phyloP scores from a whole-genome alignment of 2,888 invertebrate genomes.

The Pycnomerus fuliginosus region DNA sequence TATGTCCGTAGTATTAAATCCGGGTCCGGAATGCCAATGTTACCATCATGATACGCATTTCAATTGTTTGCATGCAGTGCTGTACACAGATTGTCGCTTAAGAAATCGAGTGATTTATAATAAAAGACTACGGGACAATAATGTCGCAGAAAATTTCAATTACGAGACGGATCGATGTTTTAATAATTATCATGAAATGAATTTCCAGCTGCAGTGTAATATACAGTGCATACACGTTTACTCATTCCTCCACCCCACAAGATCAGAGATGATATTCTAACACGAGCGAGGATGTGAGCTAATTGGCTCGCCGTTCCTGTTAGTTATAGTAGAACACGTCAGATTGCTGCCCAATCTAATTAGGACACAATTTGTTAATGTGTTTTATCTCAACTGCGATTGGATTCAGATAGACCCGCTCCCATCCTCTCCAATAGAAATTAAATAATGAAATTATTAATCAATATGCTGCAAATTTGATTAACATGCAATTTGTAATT shows the following conservation, averaged over 20 bases:
- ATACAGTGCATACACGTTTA: slow-evolving; percentile 14
- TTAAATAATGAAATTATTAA: slow-evolving; percentile 48
- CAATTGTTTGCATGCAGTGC: slow-evolving; percentile 44
- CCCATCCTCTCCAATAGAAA: slow-evolving; percentile 40
- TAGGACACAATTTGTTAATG: slow-evolving; percentile 56
- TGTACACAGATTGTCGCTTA: slow-evolving; percentile 9
- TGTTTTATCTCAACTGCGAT: slow-evolving; percentile 53
- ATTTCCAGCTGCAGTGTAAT: slow-evolving; percentile 15
- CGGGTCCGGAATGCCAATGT: slow-evolving; percentile 51
- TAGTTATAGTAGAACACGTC: slow-evolving; percentile 46
- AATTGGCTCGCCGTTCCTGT: slow-evolving; percentile 46
- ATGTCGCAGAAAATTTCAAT: slow-evolving; percentile 13
- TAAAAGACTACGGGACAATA: slow-evolving; percentile 7
- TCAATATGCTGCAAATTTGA: slow-evolving; percentile 40
- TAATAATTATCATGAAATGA: slow-evolving; percentile 17
- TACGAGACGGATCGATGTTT: slow-evolving; percentile 16
- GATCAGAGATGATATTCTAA: slow-evolving; percentile 35
- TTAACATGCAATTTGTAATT: slow-evolving; percentile 32
- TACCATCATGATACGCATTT: slow-evolving; percentile 50
- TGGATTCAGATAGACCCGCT: slow-evolving; percentile 47
- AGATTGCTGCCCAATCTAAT: slow-evolving; percentile 55
- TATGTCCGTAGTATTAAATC: slow-evolving; percentile 47
- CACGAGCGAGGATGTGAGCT: slow-evolving; percentile 40
- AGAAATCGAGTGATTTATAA: slow-evolving; percentile 18
- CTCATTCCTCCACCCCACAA: slow-evolving; percentile 8